Evolutionary conservation across 2,113 vertebrate species (phyloP), one percentile per base, ranked within the genome.

Genomic region (Notarius quadriscutis): DNA sequence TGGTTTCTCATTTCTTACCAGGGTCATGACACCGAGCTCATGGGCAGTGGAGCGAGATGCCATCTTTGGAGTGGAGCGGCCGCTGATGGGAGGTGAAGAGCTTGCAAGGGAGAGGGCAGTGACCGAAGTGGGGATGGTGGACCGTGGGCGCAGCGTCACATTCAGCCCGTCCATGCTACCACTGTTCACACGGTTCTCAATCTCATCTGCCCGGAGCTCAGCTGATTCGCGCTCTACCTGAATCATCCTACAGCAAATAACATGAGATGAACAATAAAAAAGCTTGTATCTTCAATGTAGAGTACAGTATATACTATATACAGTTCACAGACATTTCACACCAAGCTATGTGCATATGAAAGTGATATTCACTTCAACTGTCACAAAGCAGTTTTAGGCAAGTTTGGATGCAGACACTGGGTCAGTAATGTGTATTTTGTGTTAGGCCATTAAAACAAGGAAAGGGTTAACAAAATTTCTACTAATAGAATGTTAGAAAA

Each of bases 201-300:
- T 95, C 93, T 98, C 98, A 58, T 99, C 98, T 0, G 97, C 96
- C 0, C 97, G 97, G 27, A 99, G 95, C 92, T 99, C 97, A 0
- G 98, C 97, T 17, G 97, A 98, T 87, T 99, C 98, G 88, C 98
- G 96, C 91, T 99, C 98, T 87, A 99, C 98, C 93, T 99, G 98
- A 92, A 99, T 99, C 97, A 99, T 98, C 94, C 98, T 99, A 89
- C 2, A 77, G 34, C 53, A 6, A 58, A 41, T 41, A 41, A 41
- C 34, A 41, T 41, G 34, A 41, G 34, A 41, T 3, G 0, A 41
- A 41, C 34, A 41, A 41, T 2, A 41, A 41, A 34, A 30, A 41
- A 41, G 41, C 41, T 4, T 41, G 41, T 41, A 41, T 41, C 41
- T 41, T 41, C 41, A 41, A 41, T 41, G 41, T 41, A 41, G 41